Conservation (phyloP, 2,888 invertebrate genomes). For the Adelognathus sp. region DNA sequence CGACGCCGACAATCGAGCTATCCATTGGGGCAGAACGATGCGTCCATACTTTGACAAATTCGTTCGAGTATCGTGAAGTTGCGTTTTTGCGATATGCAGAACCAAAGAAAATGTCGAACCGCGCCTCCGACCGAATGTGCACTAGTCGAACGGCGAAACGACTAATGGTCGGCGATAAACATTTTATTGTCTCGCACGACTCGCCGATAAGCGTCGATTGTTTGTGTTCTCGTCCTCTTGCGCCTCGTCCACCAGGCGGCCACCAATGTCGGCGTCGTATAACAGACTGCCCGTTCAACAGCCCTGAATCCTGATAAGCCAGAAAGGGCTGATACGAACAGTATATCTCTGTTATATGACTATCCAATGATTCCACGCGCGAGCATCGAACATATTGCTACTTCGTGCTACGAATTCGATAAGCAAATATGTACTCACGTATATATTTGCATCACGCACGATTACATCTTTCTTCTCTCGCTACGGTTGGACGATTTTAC, state of each 20-base stretch:
- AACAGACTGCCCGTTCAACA: slow-evolving; percentile 44
- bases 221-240: slow-evolving; percentile 29
- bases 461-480: slow-evolving; percentile 5
- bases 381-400: slow-evolving; percentile 8
- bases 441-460: not conserved
- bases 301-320: slow-evolving; percentile 56
- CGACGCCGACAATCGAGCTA: not conserved
- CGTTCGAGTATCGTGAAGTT: not conserved
- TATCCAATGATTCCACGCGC: slow-evolving; percentile 10
- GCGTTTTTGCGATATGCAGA: not conserved
- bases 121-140: slow-evolving; percentile 4
- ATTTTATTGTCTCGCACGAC: slow-evolving; percentile 37
- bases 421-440: slow-evolving; percentile 9
- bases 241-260: not conserved
- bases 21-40: not conserved
- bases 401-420: slow-evolving; percentile 17
- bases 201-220: slow-evolving; percentile 49
- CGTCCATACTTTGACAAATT: not conserved
- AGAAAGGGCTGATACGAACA: slow-evolving; percentile 17
- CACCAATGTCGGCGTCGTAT: slow-evolving; percentile 1
- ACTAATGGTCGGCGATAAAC: slow-evolving; percentile 48
- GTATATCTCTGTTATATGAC: slow-evolving; percentile 37
- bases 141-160: slow-evolving; percentile 14
- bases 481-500: not conserved
- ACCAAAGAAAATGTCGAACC: not conserved